A percentile compares a stretch with the other conserved stretches of the same genome.
These are phyloP conservation scores for Crypturellus tataupa DNA, from an alignment of 2,797 vertebrate genomes.

Conservation along the genomic window DNA sequence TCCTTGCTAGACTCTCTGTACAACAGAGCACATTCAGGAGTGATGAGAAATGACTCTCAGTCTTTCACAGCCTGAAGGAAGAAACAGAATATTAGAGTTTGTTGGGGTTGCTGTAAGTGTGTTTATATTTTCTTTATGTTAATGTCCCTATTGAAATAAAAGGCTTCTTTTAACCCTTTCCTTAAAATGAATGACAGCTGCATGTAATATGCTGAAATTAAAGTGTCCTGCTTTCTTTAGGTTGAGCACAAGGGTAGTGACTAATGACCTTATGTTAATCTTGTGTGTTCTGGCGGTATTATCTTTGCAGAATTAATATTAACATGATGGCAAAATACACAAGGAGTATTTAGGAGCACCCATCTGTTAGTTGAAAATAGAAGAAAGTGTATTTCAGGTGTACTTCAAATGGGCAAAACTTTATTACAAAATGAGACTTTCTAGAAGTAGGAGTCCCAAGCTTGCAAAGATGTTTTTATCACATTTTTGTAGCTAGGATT, in stretches of 20 bases:
- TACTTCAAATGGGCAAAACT: conserved; percentile 1
- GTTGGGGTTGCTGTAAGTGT: conserved; percentile 19
- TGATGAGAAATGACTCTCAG: conserved; percentile 59
- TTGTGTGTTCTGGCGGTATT: conserved; percentile 34
- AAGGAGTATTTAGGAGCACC: conserved; percentile 39
- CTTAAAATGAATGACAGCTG: neutral
- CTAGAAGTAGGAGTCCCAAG: conserved; percentile 54
- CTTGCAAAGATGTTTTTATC: conserved; percentile 47
- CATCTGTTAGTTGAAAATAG: conserved; percentile 43
- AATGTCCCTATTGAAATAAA: conserved; percentile 19
- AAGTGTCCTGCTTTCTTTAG: conserved; percentile 51
- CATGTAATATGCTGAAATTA: conserved; percentile 10
- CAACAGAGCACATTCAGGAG: conserved; percentile 60
- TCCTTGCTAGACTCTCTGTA: conserved; percentile 62
- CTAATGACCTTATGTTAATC: conserved; percentile 71
- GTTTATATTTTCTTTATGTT: conserved; percentile 53
- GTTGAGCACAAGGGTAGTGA: conserved; percentile 42
- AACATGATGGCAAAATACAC: conserved; percentile 28
- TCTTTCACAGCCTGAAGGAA: conserved; percentile 37
- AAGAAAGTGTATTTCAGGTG: neutral
- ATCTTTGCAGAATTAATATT: conserved; percentile 49
- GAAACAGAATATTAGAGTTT: conserved; percentile 37
- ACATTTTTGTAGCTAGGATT: neutral
- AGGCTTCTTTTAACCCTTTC: conserved; percentile 52
- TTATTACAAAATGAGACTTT: conserved; percentile 45